These are phyloP conservation scores for Ornithoptera priamus DNA, from an alignment of 2,888 invertebrate genomes.

Conservation along the genomic window DNA sequence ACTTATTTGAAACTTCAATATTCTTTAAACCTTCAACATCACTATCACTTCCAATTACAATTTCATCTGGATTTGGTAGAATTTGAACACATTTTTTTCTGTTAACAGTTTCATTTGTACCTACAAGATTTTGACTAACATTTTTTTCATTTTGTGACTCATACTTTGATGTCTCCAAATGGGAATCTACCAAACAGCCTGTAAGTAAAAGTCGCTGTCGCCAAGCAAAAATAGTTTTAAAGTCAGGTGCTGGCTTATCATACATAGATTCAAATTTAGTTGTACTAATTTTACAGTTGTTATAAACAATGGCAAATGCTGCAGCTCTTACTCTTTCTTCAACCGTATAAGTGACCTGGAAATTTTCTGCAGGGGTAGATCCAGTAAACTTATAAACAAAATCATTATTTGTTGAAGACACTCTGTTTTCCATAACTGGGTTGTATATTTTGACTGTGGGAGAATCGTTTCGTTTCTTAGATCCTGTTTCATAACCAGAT, in stretches of 20 bases:
- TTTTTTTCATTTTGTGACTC: slow-evolving; percentile 23
- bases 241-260: slow-evolving; percentile 74
- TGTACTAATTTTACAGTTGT: slow-evolving; percentile 69
- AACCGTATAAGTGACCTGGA: slow-evolving; percentile 64
- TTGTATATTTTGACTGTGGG: slow-evolving; percentile 47
- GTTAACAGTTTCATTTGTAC: slow-evolving; percentile 25
- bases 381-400: slow-evolving; percentile 61
- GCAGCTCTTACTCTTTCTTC: slow-evolving; percentile 68
- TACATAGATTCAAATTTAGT: slow-evolving; percentile 63
- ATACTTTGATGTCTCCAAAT: slow-evolving; percentile 41
- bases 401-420: slow-evolving; percentile 70
- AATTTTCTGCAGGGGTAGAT: slow-evolving; percentile 54
- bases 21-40: slow-evolving; percentile 49
- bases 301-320: slow-evolving; percentile 68
- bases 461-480: slow-evolving; percentile 52
- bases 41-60: slow-evolving; percentile 56
- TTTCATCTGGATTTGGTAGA: slow-evolving; percentile 69
- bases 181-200: slow-evolving; percentile 69
- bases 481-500: slow-evolving; percentile 62
- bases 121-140: slow-evolving; percentile 14
- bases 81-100: slow-evolving; percentile 40
- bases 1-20: slow-evolving; percentile 36
- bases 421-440: slow-evolving; percentile 73
- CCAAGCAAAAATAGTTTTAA: slow-evolving; percentile 73
- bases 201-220: slow-evolving; percentile 61